Evolutionary conservation across 2,888 invertebrate genomes (phyloP), one percentile per base, ranked within the genome.

Genomic region (Zygogramma bicolorata): DNA sequence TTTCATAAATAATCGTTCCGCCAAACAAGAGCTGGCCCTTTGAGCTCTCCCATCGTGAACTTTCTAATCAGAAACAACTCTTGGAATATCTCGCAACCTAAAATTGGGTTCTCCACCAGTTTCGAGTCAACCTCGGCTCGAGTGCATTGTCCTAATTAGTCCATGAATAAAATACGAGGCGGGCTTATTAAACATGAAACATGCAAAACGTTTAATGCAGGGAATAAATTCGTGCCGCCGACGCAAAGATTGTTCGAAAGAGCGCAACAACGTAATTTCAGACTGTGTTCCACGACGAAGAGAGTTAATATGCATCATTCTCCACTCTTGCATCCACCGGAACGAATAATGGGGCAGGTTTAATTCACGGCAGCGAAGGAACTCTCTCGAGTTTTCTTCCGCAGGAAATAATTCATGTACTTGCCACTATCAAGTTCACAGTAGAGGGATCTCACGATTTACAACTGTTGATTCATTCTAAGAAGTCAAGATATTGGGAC

Each of bases 61-160:
- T n/a, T n/a, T n/a, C n/a, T n/a, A n/a, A n/a, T n/a, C n/a, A n/a
- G n/a, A n/a, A n/a, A n/a, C n/a, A n/a, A n/a, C n/a, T n/a, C n/a
- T n/a, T n/a, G n/a, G n/a, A n/a, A n/a, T n/a, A n/a, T n/a, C n/a
- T n/a, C n/a, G n/a, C n/a, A n/a, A n/a, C n/a, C n/a, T n/a, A n/a
- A n/a, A n/a, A n/a, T n/a, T n/a, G n/a, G n/a, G n/a, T n/a, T n/a
- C n/a, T n/a, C n/a, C n/a, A n/a, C n/a, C n/a, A n/a, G n/a, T n/a
- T n/a, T n/a, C n/a, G n/a, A n/a, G n/a, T n/a, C n/a, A n/a, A n/a
- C n/a, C n/a, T n/a, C n/a, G n/a, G n/a, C n/a, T 22, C 20, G 1
- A 53, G 53, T 65, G 65, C 65, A 68, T 53, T 57, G 68, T 62
- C 38, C 62, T 62, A 57, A 62, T 68, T 62, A 62, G 40, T 10